A percentile compares a stretch with the other conserved stretches of the same genome.
Evolutionary conservation across 1,140 invertebrate species (phyloP).

Genomic region (Nephotettix cincticeps): DNA sequence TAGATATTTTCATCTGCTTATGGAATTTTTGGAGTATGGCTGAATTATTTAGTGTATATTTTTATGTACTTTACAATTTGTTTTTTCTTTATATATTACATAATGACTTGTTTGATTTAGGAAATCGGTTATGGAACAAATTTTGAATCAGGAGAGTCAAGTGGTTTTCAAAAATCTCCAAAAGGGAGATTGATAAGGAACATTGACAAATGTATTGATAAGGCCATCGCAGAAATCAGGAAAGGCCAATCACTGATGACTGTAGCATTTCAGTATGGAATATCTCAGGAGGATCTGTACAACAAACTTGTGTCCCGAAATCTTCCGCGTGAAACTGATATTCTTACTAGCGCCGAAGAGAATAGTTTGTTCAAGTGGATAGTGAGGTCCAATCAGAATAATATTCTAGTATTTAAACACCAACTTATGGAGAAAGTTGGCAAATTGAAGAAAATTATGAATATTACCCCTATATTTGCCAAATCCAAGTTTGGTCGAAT

Average conservation of each 20-base stretch:
- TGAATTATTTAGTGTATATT: not conserved
- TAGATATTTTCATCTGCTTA: not conserved
- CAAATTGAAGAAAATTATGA: not conserved
- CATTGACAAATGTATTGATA: not conserved
- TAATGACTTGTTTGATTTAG: not conserved
- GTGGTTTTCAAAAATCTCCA: not conserved
- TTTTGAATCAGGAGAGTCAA: not conserved
- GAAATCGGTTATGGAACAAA: not conserved
- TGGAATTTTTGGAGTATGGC: not conserved
- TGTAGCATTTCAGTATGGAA: not conserved
- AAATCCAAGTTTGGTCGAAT: not conserved
- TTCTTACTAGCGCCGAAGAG: not conserved
- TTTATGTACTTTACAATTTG: too few relatives aligned
- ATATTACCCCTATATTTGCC: not conserved
- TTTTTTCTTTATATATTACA: too few relatives aligned
- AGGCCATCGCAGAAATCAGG: not conserved
- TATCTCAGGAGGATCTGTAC: not conserved
- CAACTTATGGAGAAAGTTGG: not conserved
- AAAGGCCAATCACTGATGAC: not conserved
- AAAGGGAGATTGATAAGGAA: not conserved
- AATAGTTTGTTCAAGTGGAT: constrained; percentile 4
- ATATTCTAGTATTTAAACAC: not conserved
- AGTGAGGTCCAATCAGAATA: not conserved
- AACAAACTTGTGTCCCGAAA: not conserved
- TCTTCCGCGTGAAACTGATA: not conserved